phyloP scores from a whole-genome alignment of 2,113 vertebrate genomes.

The Rhea americana region DNA sequence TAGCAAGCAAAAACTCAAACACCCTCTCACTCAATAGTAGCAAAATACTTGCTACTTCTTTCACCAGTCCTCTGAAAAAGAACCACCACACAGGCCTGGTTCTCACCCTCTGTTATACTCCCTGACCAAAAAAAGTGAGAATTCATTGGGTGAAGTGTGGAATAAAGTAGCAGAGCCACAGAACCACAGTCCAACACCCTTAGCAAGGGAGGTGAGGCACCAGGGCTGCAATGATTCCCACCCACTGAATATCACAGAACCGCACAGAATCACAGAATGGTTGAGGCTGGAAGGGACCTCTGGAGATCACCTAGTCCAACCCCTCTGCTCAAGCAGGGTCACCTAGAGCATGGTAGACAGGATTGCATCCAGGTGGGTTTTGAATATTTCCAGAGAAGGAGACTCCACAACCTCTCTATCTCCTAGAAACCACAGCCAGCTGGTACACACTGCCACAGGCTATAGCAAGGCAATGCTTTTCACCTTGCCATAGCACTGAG shows the following conservation, averaged over 20 bases:
- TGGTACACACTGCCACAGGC: neutral
- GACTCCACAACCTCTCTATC: too few species aligned
- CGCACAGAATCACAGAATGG: too few species aligned
- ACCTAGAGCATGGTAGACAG: too few species aligned
- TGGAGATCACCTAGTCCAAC: too few species aligned
- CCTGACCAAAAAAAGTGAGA: neutral
- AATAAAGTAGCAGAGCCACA: neutral
- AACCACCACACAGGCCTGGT: neutral
- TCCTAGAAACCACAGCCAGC: neutral
- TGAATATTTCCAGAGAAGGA: too few species aligned
- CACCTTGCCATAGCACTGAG: neutral
- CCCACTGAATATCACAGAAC: neutral
- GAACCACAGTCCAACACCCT: neutral
- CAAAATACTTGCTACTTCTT: neutral
- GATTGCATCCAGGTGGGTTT: too few species aligned
- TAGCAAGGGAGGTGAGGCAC: neutral
- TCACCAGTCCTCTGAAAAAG: neutral
- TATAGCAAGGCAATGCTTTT: neutral
- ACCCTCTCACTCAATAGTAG: neutral
- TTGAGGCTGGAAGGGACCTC: too few species aligned
- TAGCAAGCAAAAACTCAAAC: neutral
- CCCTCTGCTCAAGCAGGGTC: too few species aligned
- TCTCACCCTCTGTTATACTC: neutral
- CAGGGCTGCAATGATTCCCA: neutral
- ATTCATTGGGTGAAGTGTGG: neutral